Base-by-base conservation (phyloP, 2,797 vertebrate genomes). In the Ceryle rudis region DNA sequence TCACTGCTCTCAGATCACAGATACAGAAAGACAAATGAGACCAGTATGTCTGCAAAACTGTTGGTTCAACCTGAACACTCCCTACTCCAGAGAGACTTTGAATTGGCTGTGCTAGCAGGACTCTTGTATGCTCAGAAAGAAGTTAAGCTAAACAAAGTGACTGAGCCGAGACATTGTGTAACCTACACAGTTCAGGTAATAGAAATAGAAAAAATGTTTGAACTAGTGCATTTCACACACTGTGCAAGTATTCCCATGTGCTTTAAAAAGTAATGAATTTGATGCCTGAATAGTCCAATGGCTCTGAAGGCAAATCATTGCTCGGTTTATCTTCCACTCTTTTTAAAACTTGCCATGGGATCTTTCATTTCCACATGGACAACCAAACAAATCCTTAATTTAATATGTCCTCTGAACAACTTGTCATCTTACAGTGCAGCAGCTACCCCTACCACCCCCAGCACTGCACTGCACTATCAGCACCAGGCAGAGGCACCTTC, bases 191-290 rank as follows among this genome's bases (percentile, higher is more conserved):
- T 61, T 78, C 75, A 93, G 46, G 69, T 55, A 88, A 87, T 47
- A 67, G 77, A 78, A 91, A 58, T 6, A 17, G 3, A 81, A 60
- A 49, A 66, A 58, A 16, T 1, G 13, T 4, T 47, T 75, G 58
- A 46, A 80, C 93, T 86, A 90, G 46, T 79, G 52, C 19, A 54
- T 92, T 89, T 96, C 60, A 33, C 74, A 67, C 1, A 1, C 67
- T 20, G 22, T 67, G 35, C 19, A 66, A 78, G 39, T 75, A 83
- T 75, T 91, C 79, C 79, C 73, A 55, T 3, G 18, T 2, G n/a
- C 12, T 91, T 95, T 80, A 61, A 54, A 72, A 86, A 86, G 69
- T 61, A 92, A 78, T 83, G 85, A 88, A 31, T 86, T 94, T 86
- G 75, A 83, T 65, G 91, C 87, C 69, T 88, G 87, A 94, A 88